These are phyloP conservation scores for Triops cancriformis DNA, from an alignment of 1,140 invertebrate genomes.

Conservation along the genomic window DNA sequence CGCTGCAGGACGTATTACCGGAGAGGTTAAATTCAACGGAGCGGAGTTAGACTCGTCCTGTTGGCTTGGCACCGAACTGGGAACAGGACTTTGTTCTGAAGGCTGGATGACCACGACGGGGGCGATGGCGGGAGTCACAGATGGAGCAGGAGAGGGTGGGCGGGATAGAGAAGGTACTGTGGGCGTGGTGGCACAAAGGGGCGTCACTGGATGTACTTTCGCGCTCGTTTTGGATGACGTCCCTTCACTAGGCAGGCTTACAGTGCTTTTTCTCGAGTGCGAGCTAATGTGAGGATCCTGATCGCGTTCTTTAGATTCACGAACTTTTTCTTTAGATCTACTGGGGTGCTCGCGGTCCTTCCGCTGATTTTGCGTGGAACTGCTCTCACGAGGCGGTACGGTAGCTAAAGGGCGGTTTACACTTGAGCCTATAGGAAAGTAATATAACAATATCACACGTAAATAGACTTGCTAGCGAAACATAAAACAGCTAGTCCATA, in stretches of 20 bases:
- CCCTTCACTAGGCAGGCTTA: slow-evolving; percentile 16
- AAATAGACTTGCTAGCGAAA: not conserved
- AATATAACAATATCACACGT: not conserved
- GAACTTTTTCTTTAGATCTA: not conserved
- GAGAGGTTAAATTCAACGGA: not conserved
- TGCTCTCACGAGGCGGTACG: slow-evolving; percentile 16
- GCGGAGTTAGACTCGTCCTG: not conserved
- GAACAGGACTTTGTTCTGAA: not conserved
- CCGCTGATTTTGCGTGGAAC: not conserved
- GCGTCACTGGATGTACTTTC: slow-evolving; percentile 21
- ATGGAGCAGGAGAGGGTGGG: not conserved
- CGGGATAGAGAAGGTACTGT: not conserved
- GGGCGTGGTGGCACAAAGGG: slow-evolving; percentile 7
- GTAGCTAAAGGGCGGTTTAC: slow-evolving; percentile 18
- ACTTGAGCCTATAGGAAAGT: not conserved
- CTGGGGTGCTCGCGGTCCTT: slow-evolving; percentile 16
- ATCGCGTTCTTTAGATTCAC: not conserved
- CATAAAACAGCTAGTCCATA: too few species aligned
- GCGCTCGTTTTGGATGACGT: slow-evolving; percentile 11
- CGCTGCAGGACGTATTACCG: not conserved
- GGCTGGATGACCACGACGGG: not conserved
- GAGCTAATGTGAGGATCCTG: not conserved
- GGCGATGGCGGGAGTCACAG: not conserved
- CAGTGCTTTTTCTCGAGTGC: not conserved
- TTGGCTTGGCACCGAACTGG: not conserved